phyloP scores from a whole-genome alignment of 2,888 invertebrate genomes.

The Drosophila infuscata region DNA sequence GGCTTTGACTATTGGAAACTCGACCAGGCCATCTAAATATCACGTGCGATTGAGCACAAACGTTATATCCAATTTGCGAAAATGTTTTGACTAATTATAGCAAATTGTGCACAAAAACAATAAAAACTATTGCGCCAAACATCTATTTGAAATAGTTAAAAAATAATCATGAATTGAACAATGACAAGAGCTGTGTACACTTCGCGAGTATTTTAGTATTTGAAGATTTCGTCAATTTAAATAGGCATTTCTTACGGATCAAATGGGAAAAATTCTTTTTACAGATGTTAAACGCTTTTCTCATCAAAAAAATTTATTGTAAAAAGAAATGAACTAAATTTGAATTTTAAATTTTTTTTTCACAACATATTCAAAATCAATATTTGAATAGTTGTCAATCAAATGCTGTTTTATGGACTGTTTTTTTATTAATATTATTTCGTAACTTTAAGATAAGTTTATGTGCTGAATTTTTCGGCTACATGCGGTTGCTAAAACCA shows the following conservation, averaged over 20 bases:
- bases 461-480: constrained; percentile 30
- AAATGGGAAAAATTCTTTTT: no score
- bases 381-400: no score
- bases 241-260: no score
- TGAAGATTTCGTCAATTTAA: background rate
- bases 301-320: no score
- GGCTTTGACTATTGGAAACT: constrained; percentile 1
- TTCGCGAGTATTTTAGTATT: background rate
- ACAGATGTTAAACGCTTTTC: no score
- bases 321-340: no score
- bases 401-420: no score
- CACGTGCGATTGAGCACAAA: background rate
- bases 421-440: background rate
- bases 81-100: background rate
- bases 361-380: no score
- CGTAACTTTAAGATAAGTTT: background rate
- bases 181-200: background rate
- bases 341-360: no score
- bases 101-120: background rate
- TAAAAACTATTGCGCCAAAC: background rate
- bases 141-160: background rate
- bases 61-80: background rate
- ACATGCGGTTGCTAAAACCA: constrained; percentile 28
- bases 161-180: background rate
- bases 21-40: constrained; percentile 6